Base-by-base conservation (phyloP, 2,888 invertebrate genomes). In the Chrysodeixis includens region DNA sequence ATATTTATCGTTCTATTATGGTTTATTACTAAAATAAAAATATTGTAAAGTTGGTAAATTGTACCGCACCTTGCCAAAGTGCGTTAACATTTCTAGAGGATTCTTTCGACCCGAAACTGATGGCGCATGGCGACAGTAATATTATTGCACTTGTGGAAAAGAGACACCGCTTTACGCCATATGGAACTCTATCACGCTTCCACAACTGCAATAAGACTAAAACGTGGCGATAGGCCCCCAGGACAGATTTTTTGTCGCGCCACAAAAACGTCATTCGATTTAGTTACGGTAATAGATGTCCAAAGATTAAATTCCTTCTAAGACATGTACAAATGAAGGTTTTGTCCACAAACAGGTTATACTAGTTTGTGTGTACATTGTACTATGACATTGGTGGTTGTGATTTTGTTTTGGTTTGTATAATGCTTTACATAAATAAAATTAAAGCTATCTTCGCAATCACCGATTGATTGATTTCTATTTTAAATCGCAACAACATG, bases 271-370 rank as follows among this genome's bases (percentile, higher is more conserved):
- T 56, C 52, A 56, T 52, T 14, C 56, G 49, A 22, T 18, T 67
- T 51, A 62, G 62, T 20, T 30, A 66, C 20, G 32, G 65, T 56
- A 52, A 56, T 55, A 71, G 55, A 56, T 22, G 44, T 35, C 5
- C 26, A 26, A 4, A 44, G 68, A 78, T 78, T 74, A 80, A 74
- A 73, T 68, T 71, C 49, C 55, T 60, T 67, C 10, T 49, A 61
- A 76, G 66, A 69, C 72, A 68, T 54, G 60, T 56, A 79, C 56
- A 72, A 64, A 72, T 68, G 63, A 57, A 60, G 51, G 59, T 46
- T 54, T 16, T 54, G 46, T 57, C 30, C 32, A 46, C 30, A 72
- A 80, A 80, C 80, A 51, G 76, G 80, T 80, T 78, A 40, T 53
- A 62, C 66, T 46, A 56, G 57, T 67, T 72, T 57, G 4, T 12